Evolutionary conservation across 2,113 vertebrate genomes (phyloP), one percentile per base, ranked within the genome.

Genomic region (Limanda limanda): DNA sequence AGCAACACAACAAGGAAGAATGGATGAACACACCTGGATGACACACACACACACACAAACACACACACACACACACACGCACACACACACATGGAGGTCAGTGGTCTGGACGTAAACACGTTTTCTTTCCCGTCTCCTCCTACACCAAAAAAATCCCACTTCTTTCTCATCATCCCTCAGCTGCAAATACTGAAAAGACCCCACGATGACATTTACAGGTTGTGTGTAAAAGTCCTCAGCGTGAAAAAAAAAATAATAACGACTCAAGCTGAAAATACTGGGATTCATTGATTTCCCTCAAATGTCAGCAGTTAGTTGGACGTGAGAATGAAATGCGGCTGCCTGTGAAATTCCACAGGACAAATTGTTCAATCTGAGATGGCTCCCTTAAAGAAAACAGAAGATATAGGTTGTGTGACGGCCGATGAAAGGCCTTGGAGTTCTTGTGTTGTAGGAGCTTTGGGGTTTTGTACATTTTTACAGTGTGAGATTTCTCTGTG

Each of bases 171-270:
- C 77, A 59, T 58, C 63, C 63, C 74, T 70, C 57, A 74, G 74
- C 72, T 71, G 62, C 47, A 58, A 63, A 68, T 7, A 11, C 57
- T 64, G 82, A 61, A 86, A 1, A 62, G 67, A 80, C 64, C 62
- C 11, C 31, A 67, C 68, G 25, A 12, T 91, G 89, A 85, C 86
- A 91, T 91, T 91, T 91, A 68, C 13, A 82, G 74, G 52, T 70
- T 42, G 60, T 59, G 83, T 51, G 56, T 24, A 27, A 61, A 82
- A 89, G 65, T 78, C 65, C 56, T 62, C 65, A 25, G 72, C 73
- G 63, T 67, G 1, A 56, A 13, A 45, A 81, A 79, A 81, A 83
- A 25, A 6, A 13, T 40, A 78, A 79, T 74, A 83, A 55, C 8
- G 5, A 71, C 61, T 58, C 35, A 20, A 61, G 80, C 60, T 25